Evolutionary conservation across 1,140 invertebrate genomes (phyloP).

Genomic region (Drosophila nannoptera): DNA sequence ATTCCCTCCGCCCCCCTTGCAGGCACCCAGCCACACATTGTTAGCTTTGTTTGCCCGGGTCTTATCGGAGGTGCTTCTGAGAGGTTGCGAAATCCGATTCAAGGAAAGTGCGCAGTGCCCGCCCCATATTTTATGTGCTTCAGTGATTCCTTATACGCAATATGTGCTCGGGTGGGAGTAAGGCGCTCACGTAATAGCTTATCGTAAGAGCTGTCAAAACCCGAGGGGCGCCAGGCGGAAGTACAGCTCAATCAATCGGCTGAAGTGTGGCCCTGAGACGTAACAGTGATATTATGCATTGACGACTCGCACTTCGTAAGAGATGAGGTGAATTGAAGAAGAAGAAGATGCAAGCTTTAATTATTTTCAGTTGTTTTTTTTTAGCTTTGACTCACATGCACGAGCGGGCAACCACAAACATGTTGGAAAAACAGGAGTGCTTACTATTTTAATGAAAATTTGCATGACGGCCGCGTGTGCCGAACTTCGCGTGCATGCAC

Average conservation of each 20-base stretch:
- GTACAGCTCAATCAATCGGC: background rate
- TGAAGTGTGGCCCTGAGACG: background rate
- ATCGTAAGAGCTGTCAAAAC: constrained; percentile 9
- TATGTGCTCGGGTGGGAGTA: background rate
- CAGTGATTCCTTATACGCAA: constrained; percentile 41
- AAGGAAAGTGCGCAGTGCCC: constrained; percentile 6
- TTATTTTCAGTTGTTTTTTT: constrained; percentile 55
- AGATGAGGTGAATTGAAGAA: constrained; percentile 8
- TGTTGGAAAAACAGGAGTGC: constrained; percentile 43
- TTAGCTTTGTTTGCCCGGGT: constrained; percentile 32
- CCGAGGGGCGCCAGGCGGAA: background rate
- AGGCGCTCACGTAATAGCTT: background rate
- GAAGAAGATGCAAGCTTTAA: background rate
- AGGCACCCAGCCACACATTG: constrained; percentile 27
- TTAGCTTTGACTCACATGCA: constrained; percentile 39
- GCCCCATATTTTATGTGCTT: constrained; percentile 38
- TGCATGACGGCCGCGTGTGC: constrained; percentile 30
- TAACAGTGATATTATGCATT: constrained; percentile 44
- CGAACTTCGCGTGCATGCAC: constrained; percentile 25
- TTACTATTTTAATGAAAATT: constrained; percentile 42
- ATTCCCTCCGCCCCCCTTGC: no score
- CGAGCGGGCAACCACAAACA: constrained; percentile 12
- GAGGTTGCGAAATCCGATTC: constrained; percentile 33
- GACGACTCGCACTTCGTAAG: constrained; percentile 23
- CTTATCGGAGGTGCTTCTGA: constrained; percentile 2